Evolutionary conservation across 1,140 invertebrate species (phyloP).

Genomic region (Zaprionus lachaisei): DNA sequence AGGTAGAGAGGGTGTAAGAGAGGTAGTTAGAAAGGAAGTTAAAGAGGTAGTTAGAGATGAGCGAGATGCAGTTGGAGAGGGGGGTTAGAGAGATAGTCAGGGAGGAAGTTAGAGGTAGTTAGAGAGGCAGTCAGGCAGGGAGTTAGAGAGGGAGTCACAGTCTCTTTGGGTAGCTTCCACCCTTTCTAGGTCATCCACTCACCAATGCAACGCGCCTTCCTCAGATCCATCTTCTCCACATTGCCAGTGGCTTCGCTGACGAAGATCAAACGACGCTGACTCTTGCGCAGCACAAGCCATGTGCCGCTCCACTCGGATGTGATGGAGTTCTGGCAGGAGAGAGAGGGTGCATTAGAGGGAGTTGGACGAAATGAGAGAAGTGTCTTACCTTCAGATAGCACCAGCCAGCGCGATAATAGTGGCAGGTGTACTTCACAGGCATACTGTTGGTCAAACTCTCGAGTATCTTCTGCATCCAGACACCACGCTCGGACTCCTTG

Average conservation of each 20-base stretch:
- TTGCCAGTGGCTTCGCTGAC: constrained; percentile 86
- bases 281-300: constrained; percentile 89
- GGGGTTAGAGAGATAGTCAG: no score
- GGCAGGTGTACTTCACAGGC: constrained; percentile 86
- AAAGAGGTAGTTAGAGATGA: no score
- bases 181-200: background rate
- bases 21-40: no score
- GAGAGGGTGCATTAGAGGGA: no score
- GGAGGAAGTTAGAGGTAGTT: background rate
- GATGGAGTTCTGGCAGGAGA: constrained; percentile 85
- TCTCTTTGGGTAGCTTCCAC: no score
- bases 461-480: constrained; percentile 89
- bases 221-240: constrained; percentile 89
- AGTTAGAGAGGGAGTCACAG: no score
- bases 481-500: constrained; percentile 84
- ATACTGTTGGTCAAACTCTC: constrained; percentile 87
- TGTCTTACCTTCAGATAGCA: constrained; percentile 88
- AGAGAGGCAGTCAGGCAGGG: background rate
- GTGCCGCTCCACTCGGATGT: constrained; percentile 90
- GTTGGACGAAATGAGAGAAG: background rate
- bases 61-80: no score
- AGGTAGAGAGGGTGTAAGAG: background rate
- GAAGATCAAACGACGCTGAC: constrained; percentile 89
- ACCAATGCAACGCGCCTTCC: constrained; percentile 93
- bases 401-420: constrained; percentile 88